Evolutionary conservation across 2,113 vertebrate species (phyloP).

Genomic region (Mus musculus): GRCm39 chr10:112052001-112052500

Average conservation of each 20-base stretch:
- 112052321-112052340: conserved; percentile 29
- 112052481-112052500: neutral
- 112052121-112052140: neutral
- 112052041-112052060: conserved; percentile 58
- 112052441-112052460: neutral
- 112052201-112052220: neutral
- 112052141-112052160: conserved; percentile 28
- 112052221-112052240: conserved; percentile 59
- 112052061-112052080: conserved; percentile 28
- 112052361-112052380: conserved; percentile 38
- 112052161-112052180: conserved; percentile 22
- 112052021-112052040: conserved; percentile 55
- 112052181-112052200: conserved; percentile 31
- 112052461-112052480: conserved; percentile 24
- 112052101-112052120: conserved; percentile 46
- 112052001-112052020: neutral
- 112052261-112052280: conserved; percentile 31
- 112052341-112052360: neutral
- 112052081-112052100: neutral
- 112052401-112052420: neutral
- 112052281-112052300: neutral
- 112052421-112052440: conserved; percentile 12
- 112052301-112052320: neutral
- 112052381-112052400: conserved; percentile 46
- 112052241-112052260: neutral